phyloP scores from a whole-genome alignment of 2,797 vertebrate species.

The Propithecus deckenii region DNA sequence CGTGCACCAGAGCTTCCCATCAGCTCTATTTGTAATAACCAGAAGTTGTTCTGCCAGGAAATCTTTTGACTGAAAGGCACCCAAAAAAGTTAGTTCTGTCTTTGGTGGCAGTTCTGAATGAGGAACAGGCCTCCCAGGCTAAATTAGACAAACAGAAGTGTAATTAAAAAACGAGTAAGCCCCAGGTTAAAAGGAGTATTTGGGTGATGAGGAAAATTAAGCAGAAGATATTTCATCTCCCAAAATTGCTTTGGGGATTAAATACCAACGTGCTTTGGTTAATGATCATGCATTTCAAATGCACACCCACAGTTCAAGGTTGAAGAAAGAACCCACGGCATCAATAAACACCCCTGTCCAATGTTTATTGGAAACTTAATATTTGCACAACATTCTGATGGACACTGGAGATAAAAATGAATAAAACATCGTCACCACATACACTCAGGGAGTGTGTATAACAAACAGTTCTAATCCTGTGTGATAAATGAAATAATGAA shows the following conservation, averaged over 20 bases:
- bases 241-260: constrained; percentile 44
- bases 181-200: constrained; percentile 12
- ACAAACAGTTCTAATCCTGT: not conserved
- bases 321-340: not conserved
- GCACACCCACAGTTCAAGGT: not conserved
- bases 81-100: not conserved
- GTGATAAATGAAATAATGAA: not conserved
- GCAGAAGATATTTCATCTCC: constrained; percentile 16
- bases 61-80: not conserved
- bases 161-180: constrained; percentile 47
- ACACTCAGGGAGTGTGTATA: not conserved
- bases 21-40: not conserved
- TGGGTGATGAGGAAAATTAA: constrained; percentile 51
- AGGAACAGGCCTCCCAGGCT: not conserved
- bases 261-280: constrained; percentile 1
- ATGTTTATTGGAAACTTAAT: not conserved
- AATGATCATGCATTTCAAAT: not conserved
- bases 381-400: not conserved
- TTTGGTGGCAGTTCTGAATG: constrained; percentile 4
- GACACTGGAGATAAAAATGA: not conserved
- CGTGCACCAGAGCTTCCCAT: not conserved
- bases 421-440: not conserved
- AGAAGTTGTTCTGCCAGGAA: constrained; percentile 21
- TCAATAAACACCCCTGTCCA: not conserved
- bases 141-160: constrained; percentile 28